phyloP scores from a whole-genome alignment of 2,797 vertebrate genomes.

The Acipenser ruthenus region DNA sequence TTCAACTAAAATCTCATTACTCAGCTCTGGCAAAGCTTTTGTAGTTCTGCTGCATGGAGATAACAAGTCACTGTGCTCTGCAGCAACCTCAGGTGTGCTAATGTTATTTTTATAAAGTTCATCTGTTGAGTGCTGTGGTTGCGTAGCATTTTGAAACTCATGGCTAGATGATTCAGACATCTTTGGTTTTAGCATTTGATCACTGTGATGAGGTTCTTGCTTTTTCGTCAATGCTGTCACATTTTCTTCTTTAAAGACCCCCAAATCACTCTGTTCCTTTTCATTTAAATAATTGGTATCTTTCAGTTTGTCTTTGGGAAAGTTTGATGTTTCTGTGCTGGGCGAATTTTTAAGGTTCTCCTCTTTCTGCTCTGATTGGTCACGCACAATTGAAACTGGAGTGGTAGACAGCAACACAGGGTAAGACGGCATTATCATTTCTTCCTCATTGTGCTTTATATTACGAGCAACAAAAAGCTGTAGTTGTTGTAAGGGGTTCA shows the following conservation, averaged over 20 bases:
- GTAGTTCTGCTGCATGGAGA: neutral
- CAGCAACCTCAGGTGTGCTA: constrained; percentile 13
- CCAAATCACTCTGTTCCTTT: constrained; percentile 22
- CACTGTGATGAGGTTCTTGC: constrained; percentile 2
- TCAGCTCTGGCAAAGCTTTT: constrained; percentile 24
- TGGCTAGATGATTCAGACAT: constrained; percentile 1
- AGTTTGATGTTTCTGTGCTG: constrained; percentile 16
- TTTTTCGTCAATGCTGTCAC: constrained; percentile 21
- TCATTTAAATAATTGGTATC: constrained; percentile 18
- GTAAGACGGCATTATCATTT: constrained; percentile 42
- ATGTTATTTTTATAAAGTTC: neutral
- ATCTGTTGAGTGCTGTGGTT: constrained; percentile 30
- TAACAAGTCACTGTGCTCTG: constrained; percentile 24
- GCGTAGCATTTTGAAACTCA: constrained; percentile 13
- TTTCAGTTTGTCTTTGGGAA: constrained; percentile 24
- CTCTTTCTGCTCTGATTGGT: constrained; percentile 13
- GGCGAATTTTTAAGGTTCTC: constrained; percentile 8
- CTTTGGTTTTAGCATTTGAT: neutral
- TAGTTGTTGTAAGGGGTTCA: constrained; percentile 41
- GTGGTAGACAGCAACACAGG: constrained; percentile 27
- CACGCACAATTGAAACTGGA: constrained; percentile 10
- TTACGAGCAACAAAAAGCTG: constrained; percentile 46
- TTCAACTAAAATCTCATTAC: constrained; percentile 23
- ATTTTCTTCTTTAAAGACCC: constrained; percentile 15
- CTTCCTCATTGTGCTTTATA: constrained; percentile 41